Base-by-base conservation (phyloP, 2,797 vertebrate species). In the Halcyon badia region DNA sequence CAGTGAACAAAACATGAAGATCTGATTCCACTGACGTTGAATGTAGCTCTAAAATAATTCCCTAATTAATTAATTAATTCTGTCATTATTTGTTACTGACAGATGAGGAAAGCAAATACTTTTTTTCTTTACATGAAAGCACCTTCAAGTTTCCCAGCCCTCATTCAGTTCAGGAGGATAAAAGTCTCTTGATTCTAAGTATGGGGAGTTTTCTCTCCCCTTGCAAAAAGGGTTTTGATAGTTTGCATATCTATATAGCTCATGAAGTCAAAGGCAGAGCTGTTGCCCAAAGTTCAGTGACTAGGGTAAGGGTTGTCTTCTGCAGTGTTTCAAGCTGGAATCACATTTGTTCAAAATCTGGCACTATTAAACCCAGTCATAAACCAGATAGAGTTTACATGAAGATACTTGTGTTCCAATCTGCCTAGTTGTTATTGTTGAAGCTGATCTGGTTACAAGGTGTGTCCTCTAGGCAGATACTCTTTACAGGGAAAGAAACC, bases 391-490 rank as follows among this genome's bases (percentile, higher is more conserved):
- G 26, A 49, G 8, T 6, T 87, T 75, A 26, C 1, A 3, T 35
- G 28, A 39, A 69, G 46, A 22, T 46, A 14, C 9, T 83, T 57
- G 37, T 65, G 25, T 78, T 81, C 33, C 44, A n/a, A 0, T 25
- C 37, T 84, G 31, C 39, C 24, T 60, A 49, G 17, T 30, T 87
- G 16, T n/a, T 75, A 1, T 41, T 71, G 28, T 89, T 48, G 44
- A 49, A 58, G 16, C 24, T 51, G 57, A 75, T 13, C 24, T 31
- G 20, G 19, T 30, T 73, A 17, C 48, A 56, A 49, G 35, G 7
- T 2, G 0, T 2, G 5, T 4, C 15, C 5, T 56, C 31, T 11
- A 60, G 64, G 5, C 13, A 58, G 46, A 5, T 37, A 3, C 31
- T 41, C 18, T 35, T 83, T n/a, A 41, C 14, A 57, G 44, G 31